phyloP scores from a whole-genome alignment of 2,797 vertebrate genomes.

The Argentina silus region DNA sequence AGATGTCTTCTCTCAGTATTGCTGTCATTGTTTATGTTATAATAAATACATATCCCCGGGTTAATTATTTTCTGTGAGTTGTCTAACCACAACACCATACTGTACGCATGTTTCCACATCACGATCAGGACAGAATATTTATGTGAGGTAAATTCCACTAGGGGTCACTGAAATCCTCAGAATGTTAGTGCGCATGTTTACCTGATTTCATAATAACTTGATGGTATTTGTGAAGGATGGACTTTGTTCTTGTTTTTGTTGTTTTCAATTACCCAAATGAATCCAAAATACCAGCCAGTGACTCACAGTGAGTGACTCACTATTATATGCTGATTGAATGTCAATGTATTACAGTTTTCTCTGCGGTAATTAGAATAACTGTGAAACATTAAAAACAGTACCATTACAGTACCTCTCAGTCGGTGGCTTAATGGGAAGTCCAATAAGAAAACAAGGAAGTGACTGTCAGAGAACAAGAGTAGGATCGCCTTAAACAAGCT shows the following conservation, averaged over 20 bases:
- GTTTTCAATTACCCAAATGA: neutral
- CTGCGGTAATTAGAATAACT: neutral
- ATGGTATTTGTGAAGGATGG: neutral
- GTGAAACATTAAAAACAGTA: neutral
- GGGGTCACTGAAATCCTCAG: conserved; percentile 51
- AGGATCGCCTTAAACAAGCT: neutral
- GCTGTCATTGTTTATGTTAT: conserved; percentile 45
- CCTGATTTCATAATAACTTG: neutral
- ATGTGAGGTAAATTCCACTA: conserved; percentile 34
- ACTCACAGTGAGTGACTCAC: neutral
- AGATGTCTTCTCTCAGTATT: conserved; percentile 53
- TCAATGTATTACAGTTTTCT: neutral
- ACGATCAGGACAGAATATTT: neutral
- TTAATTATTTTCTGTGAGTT: neutral
- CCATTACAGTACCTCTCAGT: conserved; percentile 3
- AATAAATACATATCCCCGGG: conserved; percentile 57
- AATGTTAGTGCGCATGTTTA: neutral
- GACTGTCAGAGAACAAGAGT: neutral
- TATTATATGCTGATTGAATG: neutral
- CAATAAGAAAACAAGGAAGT: neutral
- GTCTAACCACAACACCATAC: neutral
- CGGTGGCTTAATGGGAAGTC: neutral
- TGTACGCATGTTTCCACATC: no score
- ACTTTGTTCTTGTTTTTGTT: neutral
- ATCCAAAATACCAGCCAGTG: neutral